These are phyloP conservation scores for Galaxias olidus DNA, from an alignment of 2,797 vertebrate species.

Conservation along the genomic window DNA sequence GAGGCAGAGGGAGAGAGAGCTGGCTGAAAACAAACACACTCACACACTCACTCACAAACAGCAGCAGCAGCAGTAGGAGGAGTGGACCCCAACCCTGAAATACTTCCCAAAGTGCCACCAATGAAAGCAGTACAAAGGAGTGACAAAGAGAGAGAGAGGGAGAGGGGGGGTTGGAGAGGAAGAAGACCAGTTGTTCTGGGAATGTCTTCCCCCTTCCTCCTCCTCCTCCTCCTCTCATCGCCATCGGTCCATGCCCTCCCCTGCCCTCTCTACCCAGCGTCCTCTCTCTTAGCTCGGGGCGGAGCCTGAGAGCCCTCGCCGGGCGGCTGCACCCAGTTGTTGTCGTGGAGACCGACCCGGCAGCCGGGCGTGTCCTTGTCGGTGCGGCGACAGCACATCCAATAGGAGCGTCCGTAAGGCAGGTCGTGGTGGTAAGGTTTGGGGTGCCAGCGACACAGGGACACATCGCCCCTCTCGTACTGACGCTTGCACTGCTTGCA, in stretches of 20 bases:
- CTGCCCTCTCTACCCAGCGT: conserved; percentile 75
- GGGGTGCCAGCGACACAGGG: conserved; percentile 96
- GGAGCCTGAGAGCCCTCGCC: conserved; percentile 74
- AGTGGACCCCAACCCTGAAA: conserved; percentile 68
- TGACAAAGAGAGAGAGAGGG: conserved; percentile 10
- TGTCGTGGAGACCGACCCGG: conserved; percentile 91
- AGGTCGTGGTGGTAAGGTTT: conserved; percentile 99
- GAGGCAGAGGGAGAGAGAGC: too few relatives aligned
- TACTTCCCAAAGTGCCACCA: conserved; percentile 50
- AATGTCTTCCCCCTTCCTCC: conserved; percentile 17
- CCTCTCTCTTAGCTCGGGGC: conserved; percentile 73
- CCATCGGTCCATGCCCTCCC: conserved; percentile 31
- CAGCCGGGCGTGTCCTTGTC: conserved; percentile 93
- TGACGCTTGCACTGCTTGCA: conserved; percentile 96
- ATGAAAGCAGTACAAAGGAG: conserved; percentile 43
- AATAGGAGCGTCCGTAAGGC: conserved; percentile 97
- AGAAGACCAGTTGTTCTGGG: conserved; percentile 13
- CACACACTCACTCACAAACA: too few relatives aligned
- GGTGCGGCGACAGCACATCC: conserved; percentile 94
- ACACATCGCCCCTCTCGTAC: conserved; percentile 91
- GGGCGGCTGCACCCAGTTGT: conserved; percentile 91
- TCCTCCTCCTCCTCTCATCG: conserved; percentile 10
- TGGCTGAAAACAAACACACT: too few relatives aligned
- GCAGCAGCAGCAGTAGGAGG: conserved; percentile 41
- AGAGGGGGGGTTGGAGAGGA: conserved; percentile 44